phyloP scores from a whole-genome alignment of 2,113 vertebrate species.

The Pycnonotus jocosus region DNA sequence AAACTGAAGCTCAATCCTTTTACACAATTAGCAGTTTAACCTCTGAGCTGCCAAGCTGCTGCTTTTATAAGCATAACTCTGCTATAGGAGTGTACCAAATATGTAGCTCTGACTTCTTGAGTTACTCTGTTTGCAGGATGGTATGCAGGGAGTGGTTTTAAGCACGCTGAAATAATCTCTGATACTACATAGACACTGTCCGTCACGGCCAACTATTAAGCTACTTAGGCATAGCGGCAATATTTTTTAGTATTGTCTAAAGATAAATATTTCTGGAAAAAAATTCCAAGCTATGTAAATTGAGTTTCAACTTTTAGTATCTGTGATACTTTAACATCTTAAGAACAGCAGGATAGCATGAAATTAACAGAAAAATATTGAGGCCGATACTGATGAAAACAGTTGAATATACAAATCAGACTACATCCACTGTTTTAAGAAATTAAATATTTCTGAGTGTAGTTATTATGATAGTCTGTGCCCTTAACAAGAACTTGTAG shows the following conservation, averaged over 20 bases:
- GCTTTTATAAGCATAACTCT: accelerated
- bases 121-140: background rate
- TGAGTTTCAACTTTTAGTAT: background rate
- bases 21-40: background rate
- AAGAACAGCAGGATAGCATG: background rate
- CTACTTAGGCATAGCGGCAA: background rate
- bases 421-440: background rate
- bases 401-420: background rate
- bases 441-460: background rate
- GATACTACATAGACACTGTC: background rate
- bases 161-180: background rate
- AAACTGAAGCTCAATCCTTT: background rate
- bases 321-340: background rate
- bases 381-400: background rate
- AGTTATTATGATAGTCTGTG: background rate
- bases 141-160: background rate
- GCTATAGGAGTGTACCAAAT: background rate
- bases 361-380: background rate
- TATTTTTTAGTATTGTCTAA: background rate
- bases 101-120: background rate
- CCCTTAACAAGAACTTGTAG: background rate
- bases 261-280: background rate
- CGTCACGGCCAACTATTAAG: background rate
- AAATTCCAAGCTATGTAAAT: background rate
- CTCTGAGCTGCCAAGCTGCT: background rate